A percentile compares a stretch with the other conserved stretches of the same genome.
These are phyloP conservation scores for Drosophila albomicans DNA, from an alignment of 1,140 invertebrate species.

Conservation along the genomic window DNA sequence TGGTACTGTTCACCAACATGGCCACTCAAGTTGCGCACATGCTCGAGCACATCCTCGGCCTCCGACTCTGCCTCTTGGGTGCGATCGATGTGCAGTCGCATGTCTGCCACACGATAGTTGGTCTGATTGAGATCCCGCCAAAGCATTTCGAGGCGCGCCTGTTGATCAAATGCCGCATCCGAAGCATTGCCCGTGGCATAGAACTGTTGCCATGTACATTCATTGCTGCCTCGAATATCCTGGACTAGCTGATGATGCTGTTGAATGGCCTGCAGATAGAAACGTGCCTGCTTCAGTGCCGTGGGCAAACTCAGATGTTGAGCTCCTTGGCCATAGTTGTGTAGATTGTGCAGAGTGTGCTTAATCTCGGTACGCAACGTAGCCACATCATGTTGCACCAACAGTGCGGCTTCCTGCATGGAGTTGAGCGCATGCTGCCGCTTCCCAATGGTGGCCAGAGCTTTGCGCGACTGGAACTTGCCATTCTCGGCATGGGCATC, in stretches of 20 bases:
- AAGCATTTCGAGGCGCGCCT: conserved; percentile 74
- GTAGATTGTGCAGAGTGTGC: conserved; percentile 61
- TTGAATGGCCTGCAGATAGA: conserved; percentile 73
- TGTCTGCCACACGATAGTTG: conserved; percentile 75
- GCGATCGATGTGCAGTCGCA: conserved; percentile 71
- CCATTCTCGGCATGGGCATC: conserved; percentile 76
- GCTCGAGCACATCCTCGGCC: conserved; percentile 85
- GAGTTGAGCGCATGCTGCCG: conserved; percentile 50
- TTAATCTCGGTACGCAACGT: conserved; percentile 51
- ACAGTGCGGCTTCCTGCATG: conserved; percentile 56
- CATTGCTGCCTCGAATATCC: conserved; percentile 59
- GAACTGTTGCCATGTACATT: conserved; percentile 75
- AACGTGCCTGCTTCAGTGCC: conserved; percentile 75
- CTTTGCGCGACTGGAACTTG: conserved; percentile 75
- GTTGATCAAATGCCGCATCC: conserved; percentile 79
- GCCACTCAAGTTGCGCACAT: conserved; percentile 78
- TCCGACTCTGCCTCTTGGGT: conserved; percentile 85
- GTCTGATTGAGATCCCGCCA: conserved; percentile 75
- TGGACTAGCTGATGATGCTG: conserved; percentile 65
- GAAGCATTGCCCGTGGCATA: conserved; percentile 78
- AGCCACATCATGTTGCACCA: conserved; percentile 47
- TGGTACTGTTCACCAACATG: conserved; percentile 64
- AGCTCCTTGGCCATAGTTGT: conserved; percentile 70
- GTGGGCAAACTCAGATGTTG: conserved; percentile 77
- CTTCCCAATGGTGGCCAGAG: conserved; percentile 61